Conservation (phyloP, 2,113 vertebrate genomes). For the Empidonax alnorum region DNA sequence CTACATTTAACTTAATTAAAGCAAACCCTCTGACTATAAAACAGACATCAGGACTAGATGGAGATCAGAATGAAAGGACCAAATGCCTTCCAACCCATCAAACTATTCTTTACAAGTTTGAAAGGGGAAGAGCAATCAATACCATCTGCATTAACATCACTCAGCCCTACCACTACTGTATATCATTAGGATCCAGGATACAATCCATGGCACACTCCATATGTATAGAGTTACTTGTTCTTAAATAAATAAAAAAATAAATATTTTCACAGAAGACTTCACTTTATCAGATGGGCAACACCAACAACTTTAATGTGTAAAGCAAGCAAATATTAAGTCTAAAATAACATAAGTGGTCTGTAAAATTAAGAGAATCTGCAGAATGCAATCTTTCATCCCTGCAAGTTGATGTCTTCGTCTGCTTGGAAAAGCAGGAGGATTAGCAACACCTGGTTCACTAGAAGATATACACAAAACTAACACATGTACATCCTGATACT, state of each 20-base stretch:
- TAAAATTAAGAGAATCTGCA: background rate
- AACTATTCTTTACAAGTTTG: background rate
- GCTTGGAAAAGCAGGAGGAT: background rate
- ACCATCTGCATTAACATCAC: background rate
- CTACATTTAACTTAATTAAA: constrained; percentile 23
- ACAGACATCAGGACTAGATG: background rate
- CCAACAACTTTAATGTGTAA: background rate
- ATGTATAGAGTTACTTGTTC: background rate
- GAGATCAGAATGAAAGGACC: background rate
- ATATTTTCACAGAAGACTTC: background rate
- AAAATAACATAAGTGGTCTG: background rate
- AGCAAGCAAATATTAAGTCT: background rate
- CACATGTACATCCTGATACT: background rate
- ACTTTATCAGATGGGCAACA: background rate
- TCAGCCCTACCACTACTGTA: background rate
- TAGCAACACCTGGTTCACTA: background rate
- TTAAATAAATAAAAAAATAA: background rate
- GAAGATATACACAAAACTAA: background rate
- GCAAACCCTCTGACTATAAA: background rate
- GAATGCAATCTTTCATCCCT: background rate
- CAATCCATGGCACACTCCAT: background rate
- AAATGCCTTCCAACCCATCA: constrained; percentile 1
- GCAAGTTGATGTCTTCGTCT: background rate
- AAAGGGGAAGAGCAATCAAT: constrained; percentile 1
- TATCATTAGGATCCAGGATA: background rate